Percentiles rank a stretch among this genome's conserved stretches.
phyloP scores from a whole-genome alignment of 2,797 vertebrate species.

The Heliangelus exortis region DNA sequence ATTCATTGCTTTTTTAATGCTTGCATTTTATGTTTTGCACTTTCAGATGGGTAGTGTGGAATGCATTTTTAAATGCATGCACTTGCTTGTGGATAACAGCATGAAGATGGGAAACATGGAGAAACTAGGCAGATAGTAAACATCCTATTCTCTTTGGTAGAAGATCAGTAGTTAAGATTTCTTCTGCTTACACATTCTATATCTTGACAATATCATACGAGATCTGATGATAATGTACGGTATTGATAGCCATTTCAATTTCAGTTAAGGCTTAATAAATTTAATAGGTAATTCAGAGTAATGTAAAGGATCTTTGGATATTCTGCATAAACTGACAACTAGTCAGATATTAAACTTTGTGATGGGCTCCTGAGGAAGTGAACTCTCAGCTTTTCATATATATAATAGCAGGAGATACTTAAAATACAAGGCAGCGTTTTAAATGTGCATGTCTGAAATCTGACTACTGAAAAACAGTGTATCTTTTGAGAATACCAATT shows the following conservation, averaged over 20 bases:
- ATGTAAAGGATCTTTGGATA: not conserved
- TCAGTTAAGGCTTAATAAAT: not conserved
- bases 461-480: not conserved
- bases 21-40: not conserved
- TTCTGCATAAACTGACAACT: not conserved
- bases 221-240: not conserved
- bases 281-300: not conserved
- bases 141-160: not conserved
- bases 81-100: not conserved
- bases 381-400: not conserved
- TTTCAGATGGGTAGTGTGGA: not conserved
- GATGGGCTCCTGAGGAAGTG: not conserved
- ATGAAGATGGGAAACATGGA: not conserved
- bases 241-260: not conserved
- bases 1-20: not conserved
- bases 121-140: not conserved
- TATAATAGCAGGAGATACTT: not conserved
- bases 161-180: not conserved
- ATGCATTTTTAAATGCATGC: not conserved
- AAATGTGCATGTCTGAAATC: not conserved
- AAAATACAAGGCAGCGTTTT: not conserved
- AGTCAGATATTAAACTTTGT: constrained; percentile 25
- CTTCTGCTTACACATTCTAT: not conserved
- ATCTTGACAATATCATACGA: not conserved
- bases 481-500: not conserved